Percentiles rank a stretch among this genome's conserved stretches.
These are phyloP conservation scores for Rhagonycha fulva DNA, from an alignment of 2,888 invertebrate species.

Conservation along the genomic window DNA sequence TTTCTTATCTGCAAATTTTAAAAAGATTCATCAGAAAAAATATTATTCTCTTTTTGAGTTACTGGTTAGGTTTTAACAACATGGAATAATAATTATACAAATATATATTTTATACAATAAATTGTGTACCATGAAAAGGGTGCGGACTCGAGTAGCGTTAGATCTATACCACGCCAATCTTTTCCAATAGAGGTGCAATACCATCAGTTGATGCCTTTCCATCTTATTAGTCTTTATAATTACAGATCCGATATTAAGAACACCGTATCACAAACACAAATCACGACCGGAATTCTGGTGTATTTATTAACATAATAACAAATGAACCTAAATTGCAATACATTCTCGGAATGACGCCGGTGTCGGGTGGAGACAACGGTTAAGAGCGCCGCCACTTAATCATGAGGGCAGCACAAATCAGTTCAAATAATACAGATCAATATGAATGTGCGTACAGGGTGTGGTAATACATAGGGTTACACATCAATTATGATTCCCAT, in stretches of 20 bases:
- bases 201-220: neutral
- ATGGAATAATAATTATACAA: neutral
- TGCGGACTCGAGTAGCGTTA: constrained; percentile 26
- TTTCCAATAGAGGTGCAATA: neutral
- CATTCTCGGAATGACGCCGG: constrained; percentile 46
- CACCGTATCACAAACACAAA: constrained; percentile 18
- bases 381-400: constrained; percentile 55
- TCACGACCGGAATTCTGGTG: constrained; percentile 13
- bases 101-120: neutral
- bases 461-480: constrained; percentile 50
- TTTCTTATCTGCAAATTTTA: neutral
- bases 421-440: constrained; percentile 50
- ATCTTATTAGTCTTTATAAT: constrained; percentile 1
- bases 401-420: constrained; percentile 54
- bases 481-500: constrained; percentile 25
- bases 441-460: constrained; percentile 56
- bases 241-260: constrained; percentile 10
- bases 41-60: neutral
- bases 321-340: constrained; percentile 19
- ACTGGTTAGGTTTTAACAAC: neutral
- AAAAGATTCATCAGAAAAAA: neutral
- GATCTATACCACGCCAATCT: constrained; percentile 26
- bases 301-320: constrained; percentile 20
- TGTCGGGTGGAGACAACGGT: constrained; percentile 48
- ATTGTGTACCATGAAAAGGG: constrained; percentile 30